phyloP scores from a whole-genome alignment of 2,797 vertebrate genomes.

The Hipposideros larvatus region DNA sequence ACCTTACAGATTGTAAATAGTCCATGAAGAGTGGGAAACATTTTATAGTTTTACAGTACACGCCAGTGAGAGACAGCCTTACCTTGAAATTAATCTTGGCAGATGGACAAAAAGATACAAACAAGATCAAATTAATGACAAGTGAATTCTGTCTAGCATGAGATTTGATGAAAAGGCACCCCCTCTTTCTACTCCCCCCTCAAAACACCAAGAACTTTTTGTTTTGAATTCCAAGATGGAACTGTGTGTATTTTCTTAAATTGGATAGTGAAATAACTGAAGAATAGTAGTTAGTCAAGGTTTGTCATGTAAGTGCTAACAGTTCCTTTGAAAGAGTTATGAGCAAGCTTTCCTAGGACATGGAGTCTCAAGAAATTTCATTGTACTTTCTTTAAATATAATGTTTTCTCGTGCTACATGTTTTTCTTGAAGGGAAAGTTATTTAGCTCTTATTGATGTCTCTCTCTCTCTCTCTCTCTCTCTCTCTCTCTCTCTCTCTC shows the following conservation, averaged over 20 bases:
- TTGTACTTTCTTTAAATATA: constrained; percentile 25
- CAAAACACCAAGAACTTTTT: constrained; percentile 1
- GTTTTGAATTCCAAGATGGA: neutral
- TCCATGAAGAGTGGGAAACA: constrained; percentile 12
- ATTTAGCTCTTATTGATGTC: neutral
- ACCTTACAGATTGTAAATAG: constrained; percentile 54
- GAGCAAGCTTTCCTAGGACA: neutral
- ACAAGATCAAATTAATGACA: constrained; percentile 18
- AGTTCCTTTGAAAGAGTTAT: neutral
- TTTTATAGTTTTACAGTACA: constrained; percentile 29
- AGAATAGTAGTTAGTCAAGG: neutral
- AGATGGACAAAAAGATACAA: constrained; percentile 7
- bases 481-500: neutral
- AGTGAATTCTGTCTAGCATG: neutral
- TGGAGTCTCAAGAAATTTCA: constrained; percentile 21
- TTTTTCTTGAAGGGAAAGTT: constrained; percentile 44
- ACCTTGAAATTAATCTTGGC: constrained; percentile 26
- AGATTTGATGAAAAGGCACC: neutral
- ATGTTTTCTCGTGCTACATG: neutral
- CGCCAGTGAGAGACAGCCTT: neutral
- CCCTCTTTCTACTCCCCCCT: neutral
- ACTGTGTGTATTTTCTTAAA: constrained; percentile 10
- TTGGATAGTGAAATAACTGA: constrained; percentile 29
- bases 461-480: neutral
- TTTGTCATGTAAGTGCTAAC: constrained; percentile 30